Evolutionary conservation across 2,113 vertebrate species (phyloP), one percentile per base, ranked within the genome.

Genomic region (Carassius carassius): DNA sequence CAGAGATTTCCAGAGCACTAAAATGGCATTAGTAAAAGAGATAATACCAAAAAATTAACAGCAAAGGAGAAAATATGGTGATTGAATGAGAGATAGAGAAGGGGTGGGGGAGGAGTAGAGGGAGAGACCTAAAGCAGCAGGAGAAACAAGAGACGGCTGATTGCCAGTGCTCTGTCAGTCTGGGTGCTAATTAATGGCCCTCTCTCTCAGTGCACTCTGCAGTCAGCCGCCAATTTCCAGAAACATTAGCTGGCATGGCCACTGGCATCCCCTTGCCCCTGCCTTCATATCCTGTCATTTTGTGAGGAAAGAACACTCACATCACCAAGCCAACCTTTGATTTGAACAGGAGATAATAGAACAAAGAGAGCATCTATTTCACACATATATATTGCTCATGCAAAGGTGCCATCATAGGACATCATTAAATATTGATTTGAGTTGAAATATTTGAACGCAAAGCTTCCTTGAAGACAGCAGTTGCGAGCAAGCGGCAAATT

Each of bases 331-430:
- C 85, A 91, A 91, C 91, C 89, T 86, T 81, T 87, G 89, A 90
- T 92, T 92, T 92, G 89, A 88, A 91, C 85, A 86, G 90, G 90
- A 90, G 91, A 90, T 92, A 92, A 92, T 91, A 89, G 86, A 91
- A 88, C 67, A 70, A 84, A 47, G 56, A 84, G 21, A 87, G 89
- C 89, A 90, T 70, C 84, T 91, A 58, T 76, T 88, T 88, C 79
- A 84, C 23, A 84, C 87, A 86, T 86, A 81, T 44, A n/a, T 11
- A 65, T 83, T 19, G 74, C 84, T 63, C 60, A 78, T 62, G 32
- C 56, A 60, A 85, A 87, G 89, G 89, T 88, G n/a, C n/a, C n/a
- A n/a, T n/a, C n/a, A n/a, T n/a, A n/a, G n/a, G n/a, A n/a, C n/a
- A n/a, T n/a, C n/a, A n/a, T n/a, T n/a, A n/a, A n/a, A n/a, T n/a